Evolutionary conservation across 2,797 vertebrate genomes (phyloP).

Genomic region (Ataeniobius toweri): DNA sequence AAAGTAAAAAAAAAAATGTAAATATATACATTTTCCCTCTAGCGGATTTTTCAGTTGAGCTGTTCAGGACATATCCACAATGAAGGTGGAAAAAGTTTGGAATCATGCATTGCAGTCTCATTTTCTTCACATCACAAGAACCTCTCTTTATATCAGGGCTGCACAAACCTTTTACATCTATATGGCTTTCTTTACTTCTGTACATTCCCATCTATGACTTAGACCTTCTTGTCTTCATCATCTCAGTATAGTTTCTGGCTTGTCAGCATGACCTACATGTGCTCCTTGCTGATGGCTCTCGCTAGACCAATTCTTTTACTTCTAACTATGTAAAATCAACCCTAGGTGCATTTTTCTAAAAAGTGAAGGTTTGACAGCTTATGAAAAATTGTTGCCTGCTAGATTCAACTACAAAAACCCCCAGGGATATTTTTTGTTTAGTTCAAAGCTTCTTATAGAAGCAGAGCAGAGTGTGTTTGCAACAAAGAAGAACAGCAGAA

Average conservation of each 20-base stretch:
- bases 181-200: not conserved
- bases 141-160: not conserved
- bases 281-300: not conserved
- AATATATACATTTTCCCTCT: not conserved
- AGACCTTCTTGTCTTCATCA: not conserved
- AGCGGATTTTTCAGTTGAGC: not conserved
- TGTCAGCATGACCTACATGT: not conserved
- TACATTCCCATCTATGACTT: too few relatives aligned
- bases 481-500: constrained; percentile 32
- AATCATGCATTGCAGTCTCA: not conserved
- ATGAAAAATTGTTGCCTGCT: not conserved
- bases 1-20: not conserved
- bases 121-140: not conserved
- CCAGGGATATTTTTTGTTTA: constrained; percentile 15
- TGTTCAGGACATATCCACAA: not conserved
- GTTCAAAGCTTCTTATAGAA: constrained; percentile 3
- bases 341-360: too few relatives aligned
- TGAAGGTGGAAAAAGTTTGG: not conserved
- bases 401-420: constrained; percentile 2
- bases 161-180: not conserved
- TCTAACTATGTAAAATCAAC: not conserved
- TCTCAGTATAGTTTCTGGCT: not conserved
- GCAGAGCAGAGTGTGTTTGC: constrained; percentile 22
- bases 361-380: not conserved
- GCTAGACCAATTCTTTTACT: too few relatives aligned